Conservation (phyloP, 2,888 invertebrate genomes). For the Andricus curvator region DNA sequence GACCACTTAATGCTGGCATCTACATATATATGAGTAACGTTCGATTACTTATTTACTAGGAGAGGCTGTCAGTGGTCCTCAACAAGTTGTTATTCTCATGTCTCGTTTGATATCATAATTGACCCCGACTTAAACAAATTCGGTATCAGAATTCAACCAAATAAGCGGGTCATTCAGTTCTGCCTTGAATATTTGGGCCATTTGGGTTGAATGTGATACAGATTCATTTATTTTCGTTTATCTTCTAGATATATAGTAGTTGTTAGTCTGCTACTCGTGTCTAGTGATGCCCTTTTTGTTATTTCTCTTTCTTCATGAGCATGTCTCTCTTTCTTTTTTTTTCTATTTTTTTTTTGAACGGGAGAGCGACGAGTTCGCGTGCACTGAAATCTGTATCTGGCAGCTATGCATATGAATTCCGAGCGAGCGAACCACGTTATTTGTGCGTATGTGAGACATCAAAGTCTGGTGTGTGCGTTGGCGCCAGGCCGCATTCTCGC, state of each 20-base stretch:
- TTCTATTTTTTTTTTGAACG: conserved; percentile 6
- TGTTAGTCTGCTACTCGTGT: neutral
- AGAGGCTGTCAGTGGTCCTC: neutral
- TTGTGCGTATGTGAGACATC: neutral
- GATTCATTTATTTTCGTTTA: neutral
- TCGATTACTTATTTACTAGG: neutral
- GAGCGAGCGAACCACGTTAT: conserved; percentile 7
- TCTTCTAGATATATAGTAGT: neutral
- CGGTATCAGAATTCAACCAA: neutral
- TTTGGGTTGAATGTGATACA: neutral
- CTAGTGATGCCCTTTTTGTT: neutral
- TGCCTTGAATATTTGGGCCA: neutral
- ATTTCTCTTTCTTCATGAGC: neutral
- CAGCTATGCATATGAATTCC: conserved; percentile 28
- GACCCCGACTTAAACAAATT: neutral
- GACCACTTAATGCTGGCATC: too few species aligned
- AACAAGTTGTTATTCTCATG: neutral
- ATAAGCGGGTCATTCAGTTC: neutral
- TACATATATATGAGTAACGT: too few species aligned
- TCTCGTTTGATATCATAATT: conserved; percentile 1
- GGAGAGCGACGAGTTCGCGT: conserved; percentile 24
- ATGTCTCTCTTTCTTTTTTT: neutral
- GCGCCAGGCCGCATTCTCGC: conserved; percentile 56
- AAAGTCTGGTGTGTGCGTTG: conserved; percentile 48
- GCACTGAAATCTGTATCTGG: conserved; percentile 29